Conservation (phyloP, 2,113 vertebrate genomes). For the Isichthys henryi region DNA sequence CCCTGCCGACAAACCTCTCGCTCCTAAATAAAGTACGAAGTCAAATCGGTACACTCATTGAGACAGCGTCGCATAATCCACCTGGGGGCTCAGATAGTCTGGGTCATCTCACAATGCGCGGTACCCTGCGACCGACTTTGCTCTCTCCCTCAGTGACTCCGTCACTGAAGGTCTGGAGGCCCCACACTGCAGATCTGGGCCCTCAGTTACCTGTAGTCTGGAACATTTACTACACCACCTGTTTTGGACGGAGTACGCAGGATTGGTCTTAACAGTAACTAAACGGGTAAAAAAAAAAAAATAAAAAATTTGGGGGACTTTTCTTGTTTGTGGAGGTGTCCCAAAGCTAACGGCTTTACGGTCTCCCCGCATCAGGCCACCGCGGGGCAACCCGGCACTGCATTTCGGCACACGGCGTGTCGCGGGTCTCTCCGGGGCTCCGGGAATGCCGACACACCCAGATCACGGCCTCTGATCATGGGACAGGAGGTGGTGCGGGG, state of each 20-base stretch:
- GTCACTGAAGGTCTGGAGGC: neutral
- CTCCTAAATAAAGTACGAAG: neutral
- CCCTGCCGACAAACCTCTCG: neutral
- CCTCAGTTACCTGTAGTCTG: neutral
- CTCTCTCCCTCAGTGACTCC: neutral
- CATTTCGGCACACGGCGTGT: constrained; percentile 47
- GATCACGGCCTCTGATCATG: constrained; percentile 9
- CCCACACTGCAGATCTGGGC: neutral
- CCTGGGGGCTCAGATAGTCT: neutral
- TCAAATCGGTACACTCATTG: neutral
- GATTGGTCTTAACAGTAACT: neutral
- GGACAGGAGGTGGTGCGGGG: neutral
- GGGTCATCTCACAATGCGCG: neutral
- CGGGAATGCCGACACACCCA: neutral
- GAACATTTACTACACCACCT: neutral
- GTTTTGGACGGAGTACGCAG: neutral
- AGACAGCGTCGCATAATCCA: neutral
- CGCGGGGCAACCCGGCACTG: constrained; percentile 18
- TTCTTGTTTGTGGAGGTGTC: neutral
- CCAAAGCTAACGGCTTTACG: neutral
- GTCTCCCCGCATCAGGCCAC: neutral
- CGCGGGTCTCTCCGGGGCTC: constrained; percentile 36
- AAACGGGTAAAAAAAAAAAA: too few relatives aligned
- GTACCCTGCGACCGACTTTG: neutral
- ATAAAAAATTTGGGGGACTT: neutral